phyloP scores from a whole-genome alignment of 2,797 vertebrate genomes.

The Phalloptychus januarius region DNA sequence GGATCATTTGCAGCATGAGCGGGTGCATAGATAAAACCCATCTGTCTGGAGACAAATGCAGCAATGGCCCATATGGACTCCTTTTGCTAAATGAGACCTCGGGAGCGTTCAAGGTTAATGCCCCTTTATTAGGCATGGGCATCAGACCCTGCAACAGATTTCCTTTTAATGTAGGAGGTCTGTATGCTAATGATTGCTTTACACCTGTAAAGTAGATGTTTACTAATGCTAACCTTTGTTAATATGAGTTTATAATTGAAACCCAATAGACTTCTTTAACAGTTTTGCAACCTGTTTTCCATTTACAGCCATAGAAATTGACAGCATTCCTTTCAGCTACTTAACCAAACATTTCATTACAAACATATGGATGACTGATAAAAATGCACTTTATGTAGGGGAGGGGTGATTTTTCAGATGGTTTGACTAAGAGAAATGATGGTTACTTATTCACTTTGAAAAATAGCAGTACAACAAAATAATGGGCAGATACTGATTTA shows the following conservation, averaged over 20 bases:
- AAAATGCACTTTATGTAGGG: background rate
- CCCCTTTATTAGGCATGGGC: constrained; percentile 60
- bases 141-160: constrained; percentile 49
- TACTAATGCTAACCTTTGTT: constrained; percentile 34
- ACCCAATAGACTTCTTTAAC: constrained; percentile 5
- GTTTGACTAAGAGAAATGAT: background rate
- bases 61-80: constrained; percentile 62
- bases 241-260: constrained; percentile 41
- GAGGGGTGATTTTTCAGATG: background rate
- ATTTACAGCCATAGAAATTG: background rate
- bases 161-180: constrained; percentile 47
- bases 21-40: constrained; percentile 66
- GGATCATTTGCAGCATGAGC: constrained; percentile 66
- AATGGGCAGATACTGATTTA: background rate
- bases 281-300: background rate
- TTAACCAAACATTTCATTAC: background rate
- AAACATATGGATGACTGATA: background rate
- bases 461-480: background rate
- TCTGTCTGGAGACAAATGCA: constrained; percentile 65
- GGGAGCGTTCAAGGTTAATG: constrained; percentile 72
- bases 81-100: constrained; percentile 60
- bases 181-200: constrained; percentile 50
- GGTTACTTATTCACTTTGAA: background rate
- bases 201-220: constrained; percentile 36
- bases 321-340: background rate